phyloP scores from a whole-genome alignment of 2,797 vertebrate species.

The Meriones psammophilus region DNA sequence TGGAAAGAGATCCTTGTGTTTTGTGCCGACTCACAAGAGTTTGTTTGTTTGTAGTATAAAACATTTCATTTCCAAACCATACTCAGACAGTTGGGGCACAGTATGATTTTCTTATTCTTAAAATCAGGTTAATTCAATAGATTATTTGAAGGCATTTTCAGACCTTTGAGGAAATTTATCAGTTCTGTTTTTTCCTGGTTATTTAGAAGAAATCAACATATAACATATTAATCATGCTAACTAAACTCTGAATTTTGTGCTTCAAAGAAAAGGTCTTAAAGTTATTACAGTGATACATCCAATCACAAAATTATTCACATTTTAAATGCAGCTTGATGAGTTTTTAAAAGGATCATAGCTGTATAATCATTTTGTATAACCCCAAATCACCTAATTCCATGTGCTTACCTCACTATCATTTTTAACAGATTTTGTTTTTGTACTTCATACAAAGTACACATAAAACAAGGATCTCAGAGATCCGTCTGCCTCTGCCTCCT shows the following conservation, averaged over 20 bases:
- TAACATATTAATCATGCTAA: neutral
- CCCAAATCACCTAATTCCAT: neutral
- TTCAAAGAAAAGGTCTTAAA: slow-evolving; percentile 30
- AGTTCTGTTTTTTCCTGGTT: slow-evolving; percentile 22
- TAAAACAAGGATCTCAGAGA: neutral
- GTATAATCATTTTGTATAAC: neutral
- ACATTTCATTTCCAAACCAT: slow-evolving; percentile 24
- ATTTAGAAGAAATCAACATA: slow-evolving; percentile 57
- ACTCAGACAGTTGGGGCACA: slow-evolving; percentile 10
- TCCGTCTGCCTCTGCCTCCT: neutral
- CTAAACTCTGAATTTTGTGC: slow-evolving; percentile 28
- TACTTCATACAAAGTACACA: neutral
- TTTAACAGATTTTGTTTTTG: slow-evolving; percentile 22
- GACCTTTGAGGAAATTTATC: slow-evolving; percentile 25
- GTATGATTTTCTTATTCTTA: slow-evolving; percentile 40
- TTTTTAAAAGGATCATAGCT: slow-evolving; percentile 30
- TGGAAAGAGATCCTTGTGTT: neutral
- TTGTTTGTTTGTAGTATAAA: neutral
- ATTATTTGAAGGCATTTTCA: slow-evolving; percentile 64
- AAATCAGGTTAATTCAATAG: slow-evolving; percentile 46
- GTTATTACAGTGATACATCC: neutral
- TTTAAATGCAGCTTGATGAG: slow-evolving; percentile 7
- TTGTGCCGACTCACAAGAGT: slow-evolving; percentile 23
- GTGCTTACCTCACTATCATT: neutral
- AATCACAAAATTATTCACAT: neutral